These are phyloP conservation scores for Idaea biselata DNA, from an alignment of 2,888 invertebrate species.

Conservation along the genomic window DNA sequence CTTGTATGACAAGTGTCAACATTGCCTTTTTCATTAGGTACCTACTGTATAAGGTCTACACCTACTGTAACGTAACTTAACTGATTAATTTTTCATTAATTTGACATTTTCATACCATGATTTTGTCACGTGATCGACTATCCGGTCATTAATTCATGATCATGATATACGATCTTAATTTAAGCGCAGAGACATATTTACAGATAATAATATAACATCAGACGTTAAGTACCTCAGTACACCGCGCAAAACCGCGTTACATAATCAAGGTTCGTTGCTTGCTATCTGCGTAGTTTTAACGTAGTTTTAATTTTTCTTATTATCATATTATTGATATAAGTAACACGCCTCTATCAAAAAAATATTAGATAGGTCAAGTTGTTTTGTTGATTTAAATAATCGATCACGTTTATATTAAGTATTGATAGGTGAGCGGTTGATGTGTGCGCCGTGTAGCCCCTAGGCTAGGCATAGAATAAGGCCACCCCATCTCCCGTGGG, in stretches of 20 bases:
- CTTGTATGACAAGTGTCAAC: neutral
- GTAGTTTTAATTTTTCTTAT: neutral
- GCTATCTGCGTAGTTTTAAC: too few relatives aligned
- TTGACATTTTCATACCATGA: neutral
- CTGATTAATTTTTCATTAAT: neutral
- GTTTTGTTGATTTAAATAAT: neutral
- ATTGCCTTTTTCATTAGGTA: neutral
- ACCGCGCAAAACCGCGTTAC: too few relatives aligned
- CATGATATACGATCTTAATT: neutral
- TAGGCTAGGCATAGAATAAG: too few relatives aligned
- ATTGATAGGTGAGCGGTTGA: neutral
- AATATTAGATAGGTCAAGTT: neutral
- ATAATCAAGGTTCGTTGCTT: too few relatives aligned
- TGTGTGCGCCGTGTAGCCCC: too few relatives aligned
- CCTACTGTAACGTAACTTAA: neutral
- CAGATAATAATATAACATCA: too few relatives aligned
- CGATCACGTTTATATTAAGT: neutral
- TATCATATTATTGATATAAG: neutral
- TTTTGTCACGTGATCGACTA: neutral
- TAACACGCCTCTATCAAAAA: neutral
- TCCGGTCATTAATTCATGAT: too few relatives aligned
- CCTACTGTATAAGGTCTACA: neutral
- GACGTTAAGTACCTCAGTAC: too few relatives aligned
- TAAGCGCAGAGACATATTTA: too few relatives aligned
- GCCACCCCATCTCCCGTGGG: too few relatives aligned